Percentiles rank a stretch among this genome's conserved stretches.
These are phyloP conservation scores for Tetragonisca angustula DNA, from an alignment of 2,888 invertebrate species.

Conservation along the genomic window DNA sequence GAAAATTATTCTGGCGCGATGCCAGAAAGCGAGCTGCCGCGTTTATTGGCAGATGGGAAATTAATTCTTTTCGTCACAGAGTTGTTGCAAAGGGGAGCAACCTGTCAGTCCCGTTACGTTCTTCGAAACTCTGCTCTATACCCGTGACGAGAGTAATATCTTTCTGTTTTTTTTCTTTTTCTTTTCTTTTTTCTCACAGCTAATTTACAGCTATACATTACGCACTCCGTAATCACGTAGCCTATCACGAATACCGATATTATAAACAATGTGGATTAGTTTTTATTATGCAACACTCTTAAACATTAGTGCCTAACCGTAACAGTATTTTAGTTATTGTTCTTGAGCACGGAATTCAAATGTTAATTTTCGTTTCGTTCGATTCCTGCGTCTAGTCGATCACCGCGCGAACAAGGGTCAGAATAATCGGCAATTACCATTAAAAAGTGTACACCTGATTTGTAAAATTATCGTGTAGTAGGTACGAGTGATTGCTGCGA, in stretches of 20 bases:
- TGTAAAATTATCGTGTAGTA: conserved; percentile 7
- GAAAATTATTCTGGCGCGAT: neutral
- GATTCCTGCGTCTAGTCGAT: conserved; percentile 66
- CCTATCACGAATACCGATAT: conserved; percentile 73
- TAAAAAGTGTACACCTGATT: neutral
- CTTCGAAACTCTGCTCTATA: conserved; percentile 46
- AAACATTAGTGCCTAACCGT: conserved; percentile 64
- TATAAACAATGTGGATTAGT: conserved; percentile 72
- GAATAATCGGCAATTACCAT: neutral
- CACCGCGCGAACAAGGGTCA: conserved; percentile 18
- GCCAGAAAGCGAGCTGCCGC: no score
- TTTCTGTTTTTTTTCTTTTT: no score
- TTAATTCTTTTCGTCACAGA: neutral
- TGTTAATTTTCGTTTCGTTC: conserved; percentile 50
- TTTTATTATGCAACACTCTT: conserved; percentile 77
- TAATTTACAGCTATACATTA: conserved; percentile 64
- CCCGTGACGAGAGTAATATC: conserved; percentile 38
- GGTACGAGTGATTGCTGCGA: conserved; percentile 17
- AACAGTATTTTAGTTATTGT: conserved; percentile 80
- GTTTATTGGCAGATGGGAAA: no score
- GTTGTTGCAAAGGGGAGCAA: neutral
- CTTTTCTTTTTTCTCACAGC: conserved; percentile 23
- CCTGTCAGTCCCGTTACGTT: neutral
- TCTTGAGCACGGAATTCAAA: conserved; percentile 80
- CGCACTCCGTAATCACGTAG: conserved; percentile 47